Evolutionary conservation across 1,140 invertebrate species (phyloP).

Genomic region (Ceratina japonica): DNA sequence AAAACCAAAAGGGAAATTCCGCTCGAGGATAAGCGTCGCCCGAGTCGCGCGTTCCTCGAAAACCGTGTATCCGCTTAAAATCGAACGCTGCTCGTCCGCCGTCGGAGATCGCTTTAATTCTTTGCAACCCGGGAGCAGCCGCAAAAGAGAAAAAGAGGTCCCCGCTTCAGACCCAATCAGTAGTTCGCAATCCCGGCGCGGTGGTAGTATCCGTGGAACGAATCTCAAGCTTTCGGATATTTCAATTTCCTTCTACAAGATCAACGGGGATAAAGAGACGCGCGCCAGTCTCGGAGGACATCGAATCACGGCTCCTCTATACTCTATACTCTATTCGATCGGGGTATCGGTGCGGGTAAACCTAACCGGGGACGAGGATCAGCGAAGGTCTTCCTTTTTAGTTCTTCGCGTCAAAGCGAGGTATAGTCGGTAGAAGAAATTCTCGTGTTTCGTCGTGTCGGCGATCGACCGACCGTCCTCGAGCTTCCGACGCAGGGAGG

Average conservation of each 20-base stretch:
- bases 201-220: background rate
- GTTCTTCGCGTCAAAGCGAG: slow-evolving; percentile 34
- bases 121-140: too few species aligned
- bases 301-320: slow-evolving; percentile 54
- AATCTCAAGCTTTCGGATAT: slow-evolving; percentile 30
- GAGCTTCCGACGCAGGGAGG: too few species aligned
- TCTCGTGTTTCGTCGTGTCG: background rate
- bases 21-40: slow-evolving; percentile 48
- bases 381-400: slow-evolving; percentile 71
- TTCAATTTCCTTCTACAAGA: slow-evolving; percentile 54
- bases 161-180: background rate
- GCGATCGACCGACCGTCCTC: too few species aligned
- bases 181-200: background rate
- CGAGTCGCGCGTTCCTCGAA: slow-evolving; percentile 43
- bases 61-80: background rate
- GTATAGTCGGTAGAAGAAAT: background rate
- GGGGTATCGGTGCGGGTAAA: slow-evolving; percentile 41
- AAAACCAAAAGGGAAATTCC: slow-evolving; percentile 47
- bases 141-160: too few species aligned
- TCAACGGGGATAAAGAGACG: slow-evolving; percentile 49
- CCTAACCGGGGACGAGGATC: slow-evolving; percentile 43
- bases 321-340: slow-evolving; percentile 32
- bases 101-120: too few species aligned
- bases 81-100: background rate
- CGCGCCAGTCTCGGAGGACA: slow-evolving; percentile 52